phyloP scores from a whole-genome alignment of 2,797 vertebrate genomes.

The Chaetodon trifasciatus region DNA sequence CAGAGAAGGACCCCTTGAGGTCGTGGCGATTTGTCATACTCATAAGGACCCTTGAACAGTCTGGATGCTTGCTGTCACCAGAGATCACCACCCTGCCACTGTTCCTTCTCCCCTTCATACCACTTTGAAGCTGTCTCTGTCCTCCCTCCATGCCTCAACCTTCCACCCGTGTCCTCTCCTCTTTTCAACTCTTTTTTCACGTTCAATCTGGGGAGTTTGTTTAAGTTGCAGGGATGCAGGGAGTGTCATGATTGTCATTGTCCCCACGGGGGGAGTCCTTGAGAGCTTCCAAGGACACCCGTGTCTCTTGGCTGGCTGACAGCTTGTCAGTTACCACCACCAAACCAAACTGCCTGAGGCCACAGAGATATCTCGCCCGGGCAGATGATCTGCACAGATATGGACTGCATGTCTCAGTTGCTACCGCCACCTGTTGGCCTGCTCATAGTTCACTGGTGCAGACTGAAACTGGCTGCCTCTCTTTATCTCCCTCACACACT shows the following conservation, averaged over 20 bases:
- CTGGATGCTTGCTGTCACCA: slow-evolving; percentile 21
- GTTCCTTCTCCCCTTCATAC: background rate
- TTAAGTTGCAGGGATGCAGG: slow-evolving; percentile 33
- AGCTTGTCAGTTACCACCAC: slow-evolving; percentile 76
- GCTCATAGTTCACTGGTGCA: slow-evolving; percentile 6
- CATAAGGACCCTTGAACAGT: slow-evolving; percentile 11
- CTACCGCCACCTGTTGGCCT: slow-evolving; percentile 52
- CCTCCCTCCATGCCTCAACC: slow-evolving; percentile 12
- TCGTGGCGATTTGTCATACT: background rate
- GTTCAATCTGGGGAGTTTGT: slow-evolving; percentile 38
- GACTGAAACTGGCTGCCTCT: slow-evolving; percentile 4
- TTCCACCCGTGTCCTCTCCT: background rate
- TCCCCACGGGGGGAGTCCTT: slow-evolving; percentile 67
- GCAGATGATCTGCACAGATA: slow-evolving; percentile 63
- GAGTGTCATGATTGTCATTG: slow-evolving; percentile 53
- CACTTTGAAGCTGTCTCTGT: background rate
- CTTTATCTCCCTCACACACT: slow-evolving; percentile 4
- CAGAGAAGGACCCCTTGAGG: background rate
- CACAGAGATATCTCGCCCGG: slow-evolving; percentile 35
- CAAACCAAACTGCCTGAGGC: slow-evolving; percentile 59
- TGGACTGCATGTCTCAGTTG: slow-evolving; percentile 23
- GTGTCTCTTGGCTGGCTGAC: slow-evolving; percentile 78
- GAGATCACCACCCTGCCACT: background rate
- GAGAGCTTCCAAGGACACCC: slow-evolving; percentile 72
- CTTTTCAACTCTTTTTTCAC: slow-evolving; percentile 1